A percentile compares a stretch with the other conserved stretches of the same genome.
Evolutionary conservation across 2,113 vertebrate species (phyloP).

Genomic region (Ceyx melanurus): DNA sequence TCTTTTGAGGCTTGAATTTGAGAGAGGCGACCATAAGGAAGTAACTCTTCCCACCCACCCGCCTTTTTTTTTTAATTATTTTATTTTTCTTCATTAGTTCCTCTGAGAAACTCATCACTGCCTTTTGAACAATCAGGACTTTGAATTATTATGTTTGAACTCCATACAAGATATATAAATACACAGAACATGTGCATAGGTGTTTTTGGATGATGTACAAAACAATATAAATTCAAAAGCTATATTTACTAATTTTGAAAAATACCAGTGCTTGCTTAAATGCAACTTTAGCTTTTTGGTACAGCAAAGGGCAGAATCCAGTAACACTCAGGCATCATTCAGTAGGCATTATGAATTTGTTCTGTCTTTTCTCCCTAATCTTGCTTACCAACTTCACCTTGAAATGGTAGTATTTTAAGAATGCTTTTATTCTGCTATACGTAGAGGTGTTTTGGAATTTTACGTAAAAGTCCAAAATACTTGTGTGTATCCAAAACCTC

Average conservation of each 20-base stretch:
- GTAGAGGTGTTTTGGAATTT: background rate
- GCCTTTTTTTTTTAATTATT: background rate
- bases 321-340: background rate
- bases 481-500: background rate
- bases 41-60: fast-evolving
- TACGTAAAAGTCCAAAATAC: background rate
- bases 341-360: background rate
- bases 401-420: background rate
- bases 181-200: background rate
- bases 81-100: background rate
- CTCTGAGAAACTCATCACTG: background rate
- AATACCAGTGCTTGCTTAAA: background rate
- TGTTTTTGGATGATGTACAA: background rate
- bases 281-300: background rate
- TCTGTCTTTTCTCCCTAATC: background rate
- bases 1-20: background rate
- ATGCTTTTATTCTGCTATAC: background rate
- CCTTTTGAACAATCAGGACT: background rate
- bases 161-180: background rate
- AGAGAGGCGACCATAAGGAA: background rate
- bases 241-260: background rate
- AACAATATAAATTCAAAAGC: background rate
- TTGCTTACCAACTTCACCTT: background rate
- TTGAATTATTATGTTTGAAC: background rate
- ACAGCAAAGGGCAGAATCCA: background rate